Base-by-base conservation (phyloP, 2,797 vertebrate species). In the Sphaeramia orbicularis region DNA sequence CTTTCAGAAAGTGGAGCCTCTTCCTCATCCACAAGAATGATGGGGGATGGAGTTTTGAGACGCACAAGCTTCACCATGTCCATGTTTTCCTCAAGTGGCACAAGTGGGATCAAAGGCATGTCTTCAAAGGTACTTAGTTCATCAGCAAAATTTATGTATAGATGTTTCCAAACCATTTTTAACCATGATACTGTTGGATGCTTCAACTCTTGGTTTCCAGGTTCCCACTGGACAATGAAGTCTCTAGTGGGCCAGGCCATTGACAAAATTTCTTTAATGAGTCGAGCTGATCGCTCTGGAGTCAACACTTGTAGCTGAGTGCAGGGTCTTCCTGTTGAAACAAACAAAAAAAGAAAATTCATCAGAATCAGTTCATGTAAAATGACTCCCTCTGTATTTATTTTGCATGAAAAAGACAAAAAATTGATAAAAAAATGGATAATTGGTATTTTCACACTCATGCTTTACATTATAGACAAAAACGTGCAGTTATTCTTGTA, bases 101-200 rank as follows among this genome's bases (percentile, higher is more conserved):
- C 92, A 89, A 92, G 95, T 58, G 98, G 98, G 68, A 99, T 97
- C 88, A 99, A 96, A 4, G 98, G 97, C 96, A 98, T 95, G 79
- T 99, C 97, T 88, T 99, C 97, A 92, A 99, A 97, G 15, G 92
- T 87, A 80, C 93, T 94, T 73, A 99, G 78, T 82, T 99, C 97
- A 78, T 98, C 96, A 66, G 97, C 79, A 94, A 98, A 99, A 92
- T 99, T 86, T 70, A 98, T 96, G 53, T 99, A 99, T 1, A 99
- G 93, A 86, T 97, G 95, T 89, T 96, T 99, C 98, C 98, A 99
- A 78, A 99, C 92, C 92, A 95, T 95, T 80, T 95, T 97, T 50
- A 99, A 90, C 98, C 98, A 99, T 30, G 95, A 93, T 87, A 94
- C 14, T 32, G 95, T 83, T 0, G 97, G 98, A 56, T 99, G 96